A percentile compares a stretch with the other conserved stretches of the same genome.
phyloP scores from a whole-genome alignment of 2,888 invertebrate species.

The Nephrocerus scutellatus region DNA sequence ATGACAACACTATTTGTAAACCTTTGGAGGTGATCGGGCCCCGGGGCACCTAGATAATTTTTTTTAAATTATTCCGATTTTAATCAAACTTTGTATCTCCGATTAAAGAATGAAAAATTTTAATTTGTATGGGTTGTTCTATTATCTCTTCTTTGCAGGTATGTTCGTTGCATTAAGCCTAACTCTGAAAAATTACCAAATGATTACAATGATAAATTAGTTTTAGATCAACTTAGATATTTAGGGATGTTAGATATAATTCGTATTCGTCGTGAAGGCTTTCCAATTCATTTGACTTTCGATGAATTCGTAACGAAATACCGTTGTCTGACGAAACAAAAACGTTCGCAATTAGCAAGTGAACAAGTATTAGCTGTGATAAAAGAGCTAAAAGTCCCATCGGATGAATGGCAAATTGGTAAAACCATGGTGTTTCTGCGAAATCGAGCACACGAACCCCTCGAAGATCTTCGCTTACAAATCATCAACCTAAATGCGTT shows the following conservation, averaged over 20 bases:
- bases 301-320: slow-evolving; percentile 70
- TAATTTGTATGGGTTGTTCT: background rate
- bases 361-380: slow-evolving; percentile 49
- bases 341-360: slow-evolving; percentile 28
- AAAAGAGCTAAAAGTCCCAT: slow-evolving; percentile 59
- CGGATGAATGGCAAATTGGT: slow-evolving; percentile 82
- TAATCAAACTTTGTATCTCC: no score
- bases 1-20: no score
- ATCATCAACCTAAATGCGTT: slow-evolving; percentile 64
- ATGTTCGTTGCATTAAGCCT: slow-evolving; percentile 88
- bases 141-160: slow-evolving; percentile 49
- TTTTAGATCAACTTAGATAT: slow-evolving; percentile 81
- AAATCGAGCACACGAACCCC: slow-evolving; percentile 69
- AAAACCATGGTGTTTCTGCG: slow-evolving; percentile 79
- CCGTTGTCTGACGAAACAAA: slow-evolving; percentile 56
- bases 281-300: slow-evolving; percentile 76
- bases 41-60: no score
- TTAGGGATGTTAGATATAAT: slow-evolving; percentile 92
- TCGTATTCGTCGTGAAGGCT: slow-evolving; percentile 82
- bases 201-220: slow-evolving; percentile 70
- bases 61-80: no score
- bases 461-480: slow-evolving; percentile 71
- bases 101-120: slow-evolving; percentile 29
- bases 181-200: slow-evolving; percentile 77
- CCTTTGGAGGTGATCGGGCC: no score